Evolutionary conservation across 2,888 invertebrate species (phyloP).

Genomic region (Ischnus inquisitorius): DNA sequence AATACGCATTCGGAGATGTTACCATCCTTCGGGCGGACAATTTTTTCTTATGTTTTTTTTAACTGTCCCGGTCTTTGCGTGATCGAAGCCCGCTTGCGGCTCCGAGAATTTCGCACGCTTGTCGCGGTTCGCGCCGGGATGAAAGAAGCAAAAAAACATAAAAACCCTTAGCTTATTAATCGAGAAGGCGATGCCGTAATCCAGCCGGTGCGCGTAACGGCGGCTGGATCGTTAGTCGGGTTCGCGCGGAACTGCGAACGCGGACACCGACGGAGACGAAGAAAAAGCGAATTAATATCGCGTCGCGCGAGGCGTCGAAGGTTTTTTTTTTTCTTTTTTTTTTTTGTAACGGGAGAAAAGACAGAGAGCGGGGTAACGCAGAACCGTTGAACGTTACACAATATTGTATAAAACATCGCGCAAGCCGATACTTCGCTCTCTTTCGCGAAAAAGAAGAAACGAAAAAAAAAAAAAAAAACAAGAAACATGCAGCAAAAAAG

Average conservation of each 20-base stretch:
- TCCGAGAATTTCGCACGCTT: neutral
- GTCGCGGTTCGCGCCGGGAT: neutral
- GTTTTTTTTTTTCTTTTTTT: neutral
- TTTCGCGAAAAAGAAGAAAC: constrained; percentile 1
- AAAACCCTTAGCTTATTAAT: neutral
- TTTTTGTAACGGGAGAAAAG: constrained; percentile 4
- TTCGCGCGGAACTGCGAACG: neutral
- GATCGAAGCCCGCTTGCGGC: neutral
- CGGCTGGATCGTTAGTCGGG: constrained; percentile 1
- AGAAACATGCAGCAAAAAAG: neutral
- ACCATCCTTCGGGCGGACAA: neutral
- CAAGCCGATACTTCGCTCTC: neutral
- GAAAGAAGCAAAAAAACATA: neutral
- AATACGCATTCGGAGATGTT: neutral
- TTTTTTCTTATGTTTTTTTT: neutral
- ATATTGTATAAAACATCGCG: constrained; percentile 4
- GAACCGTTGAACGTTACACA: constrained; percentile 22
- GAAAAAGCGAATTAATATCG: neutral
- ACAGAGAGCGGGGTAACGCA: constrained; percentile 8
- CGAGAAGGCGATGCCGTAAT: neutral
- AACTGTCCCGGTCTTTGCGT: neutral
- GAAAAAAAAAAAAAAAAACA: neutral
- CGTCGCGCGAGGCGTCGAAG: neutral
- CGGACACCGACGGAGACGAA: neutral
- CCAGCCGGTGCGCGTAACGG: too few species aligned